Conservation (phyloP, 1,140 invertebrate species). For the Drosophila micromelanica region DNA sequence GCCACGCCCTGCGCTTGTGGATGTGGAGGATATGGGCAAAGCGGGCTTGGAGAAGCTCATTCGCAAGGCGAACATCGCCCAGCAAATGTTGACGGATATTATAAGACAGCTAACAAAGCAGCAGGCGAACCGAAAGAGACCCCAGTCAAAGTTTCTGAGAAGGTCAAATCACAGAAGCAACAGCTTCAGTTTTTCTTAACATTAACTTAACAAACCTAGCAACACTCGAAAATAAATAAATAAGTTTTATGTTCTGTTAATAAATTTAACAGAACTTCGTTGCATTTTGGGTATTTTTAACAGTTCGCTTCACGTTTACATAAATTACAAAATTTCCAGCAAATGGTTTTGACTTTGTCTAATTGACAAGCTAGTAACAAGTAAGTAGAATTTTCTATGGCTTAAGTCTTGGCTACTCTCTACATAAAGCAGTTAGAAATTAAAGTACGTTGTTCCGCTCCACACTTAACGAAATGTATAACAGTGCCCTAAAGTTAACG, state of each 20-base stretch:
- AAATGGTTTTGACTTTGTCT: neutral
- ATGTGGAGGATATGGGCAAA: constrained; percentile 62
- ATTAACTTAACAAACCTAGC: neutral
- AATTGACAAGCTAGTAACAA: no score
- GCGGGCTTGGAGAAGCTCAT: constrained; percentile 46
- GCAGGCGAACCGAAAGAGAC: constrained; percentile 20
- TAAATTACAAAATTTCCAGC: no score
- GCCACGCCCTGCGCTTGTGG: constrained; percentile 41
- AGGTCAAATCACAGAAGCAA: neutral
- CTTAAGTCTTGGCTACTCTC: neutral
- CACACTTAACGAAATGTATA: constrained; percentile 2
- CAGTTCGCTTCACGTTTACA: no score
- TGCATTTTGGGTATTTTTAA: no score
- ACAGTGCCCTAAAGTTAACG: constrained; percentile 4
- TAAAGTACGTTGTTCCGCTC: neutral
- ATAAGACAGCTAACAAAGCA: constrained; percentile 43
- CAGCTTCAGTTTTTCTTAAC: no score
- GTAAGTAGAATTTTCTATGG: no score
- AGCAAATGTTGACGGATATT: constrained; percentile 57
- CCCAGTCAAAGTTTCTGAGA: neutral
- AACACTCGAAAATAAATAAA: neutral
- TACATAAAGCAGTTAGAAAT: no score
- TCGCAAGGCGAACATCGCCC: constrained; percentile 51
- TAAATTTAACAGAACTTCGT: no score
- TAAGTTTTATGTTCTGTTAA: no score